phyloP scores from a whole-genome alignment of 2,797 vertebrate species.

The Thalassophryne amazonica region DNA sequence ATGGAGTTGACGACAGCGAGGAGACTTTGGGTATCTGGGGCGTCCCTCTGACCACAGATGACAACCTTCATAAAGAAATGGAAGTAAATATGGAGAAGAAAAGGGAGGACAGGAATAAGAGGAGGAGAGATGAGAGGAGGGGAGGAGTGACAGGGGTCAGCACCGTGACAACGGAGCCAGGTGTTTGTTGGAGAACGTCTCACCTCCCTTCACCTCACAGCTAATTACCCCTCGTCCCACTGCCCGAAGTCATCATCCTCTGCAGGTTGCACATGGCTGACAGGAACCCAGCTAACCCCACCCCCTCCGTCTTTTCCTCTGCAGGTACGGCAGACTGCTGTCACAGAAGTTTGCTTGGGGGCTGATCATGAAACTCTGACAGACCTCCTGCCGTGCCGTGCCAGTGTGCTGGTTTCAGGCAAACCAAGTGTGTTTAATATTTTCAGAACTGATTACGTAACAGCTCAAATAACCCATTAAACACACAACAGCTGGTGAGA shows the following conservation, averaged over 20 bases:
- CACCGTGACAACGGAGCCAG: slow-evolving; percentile 70
- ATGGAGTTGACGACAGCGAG: slow-evolving; percentile 78
- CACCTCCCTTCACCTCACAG: slow-evolving; percentile 35
- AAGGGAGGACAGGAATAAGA: slow-evolving; percentile 1
- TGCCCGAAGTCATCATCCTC: slow-evolving; percentile 30
- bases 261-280: slow-evolving; percentile 36
- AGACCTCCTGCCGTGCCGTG: neutral
- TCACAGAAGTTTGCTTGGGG: neutral
- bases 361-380: slow-evolving; percentile 1
- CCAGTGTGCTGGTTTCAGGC: slow-evolving; percentile 5
- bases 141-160: slow-evolving; percentile 31
- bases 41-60: slow-evolving; percentile 84
- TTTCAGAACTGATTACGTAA: slow-evolving; percentile 41
- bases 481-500: neutral
- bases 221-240: slow-evolving; percentile 63
- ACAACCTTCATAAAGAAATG: slow-evolving; percentile 74
- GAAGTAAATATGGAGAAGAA: neutral
- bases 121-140: neutral
- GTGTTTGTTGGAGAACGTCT: slow-evolving; percentile 52
- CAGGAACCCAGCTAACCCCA: slow-evolving; percentile 15
- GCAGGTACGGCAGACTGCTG: neutral
- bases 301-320: neutral
- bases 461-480: slow-evolving; percentile 19
- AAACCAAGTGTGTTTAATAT: slow-evolving; percentile 25
- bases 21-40: slow-evolving; percentile 83